Conservation (phyloP, 2,888 invertebrate species). For the Drosophila cognata region DNA sequence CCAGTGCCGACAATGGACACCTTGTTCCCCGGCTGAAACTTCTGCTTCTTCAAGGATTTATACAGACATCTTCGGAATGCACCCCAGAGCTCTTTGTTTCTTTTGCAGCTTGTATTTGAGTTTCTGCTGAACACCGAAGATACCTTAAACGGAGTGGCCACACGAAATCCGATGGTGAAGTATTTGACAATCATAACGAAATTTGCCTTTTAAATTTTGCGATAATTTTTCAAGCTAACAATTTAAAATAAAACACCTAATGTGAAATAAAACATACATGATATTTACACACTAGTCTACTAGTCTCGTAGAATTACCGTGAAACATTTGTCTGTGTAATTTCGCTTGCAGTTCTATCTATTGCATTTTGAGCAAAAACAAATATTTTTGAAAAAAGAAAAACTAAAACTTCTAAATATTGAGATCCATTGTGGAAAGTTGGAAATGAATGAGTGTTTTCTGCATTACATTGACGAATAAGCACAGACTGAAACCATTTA, state of each 20-base stretch:
- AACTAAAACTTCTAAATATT: not conserved
- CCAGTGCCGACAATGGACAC: constrained; percentile 94
- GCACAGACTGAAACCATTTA: not conserved
- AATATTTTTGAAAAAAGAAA: not conserved
- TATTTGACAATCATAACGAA: not conserved
- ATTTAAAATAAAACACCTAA: not conserved
- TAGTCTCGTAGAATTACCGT: not conserved
- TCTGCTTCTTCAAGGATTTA: not conserved
- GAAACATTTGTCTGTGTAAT: too few species aligned
- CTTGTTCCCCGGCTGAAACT: constrained; percentile 85
- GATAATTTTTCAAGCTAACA: not conserved
- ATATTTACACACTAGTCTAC: not conserved
- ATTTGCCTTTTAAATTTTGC: not conserved
- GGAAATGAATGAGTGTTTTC: not conserved
- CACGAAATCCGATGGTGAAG: not conserved
- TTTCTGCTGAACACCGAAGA: not conserved
- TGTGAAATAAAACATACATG: not conserved
- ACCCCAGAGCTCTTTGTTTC: not conserved
- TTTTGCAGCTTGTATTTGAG: not conserved
- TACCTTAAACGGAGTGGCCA: not conserved
- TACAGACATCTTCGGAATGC: constrained; percentile 5
- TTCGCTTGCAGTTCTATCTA: too few species aligned
- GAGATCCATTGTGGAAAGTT: not conserved
- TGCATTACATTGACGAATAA: not conserved
- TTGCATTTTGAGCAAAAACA: not conserved